Conservation (phyloP, 1,140 invertebrate genomes). For the Cotesia vestalis region DNA sequence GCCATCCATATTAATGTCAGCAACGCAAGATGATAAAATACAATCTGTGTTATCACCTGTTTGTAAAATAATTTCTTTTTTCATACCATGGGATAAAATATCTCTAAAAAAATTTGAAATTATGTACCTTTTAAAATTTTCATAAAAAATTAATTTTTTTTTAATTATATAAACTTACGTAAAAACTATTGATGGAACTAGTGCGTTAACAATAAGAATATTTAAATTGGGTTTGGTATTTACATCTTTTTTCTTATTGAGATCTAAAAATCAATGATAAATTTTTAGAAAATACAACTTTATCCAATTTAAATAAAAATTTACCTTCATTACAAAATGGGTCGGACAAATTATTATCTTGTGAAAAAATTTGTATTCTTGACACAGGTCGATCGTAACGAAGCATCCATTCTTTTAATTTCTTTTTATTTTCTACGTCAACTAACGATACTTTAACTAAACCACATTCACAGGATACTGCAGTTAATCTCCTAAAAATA, state of each 20-base stretch:
- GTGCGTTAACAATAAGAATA: slow-evolving; percentile 70
- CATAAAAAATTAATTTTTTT: too few relatives aligned
- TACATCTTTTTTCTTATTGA: slow-evolving; percentile 2
- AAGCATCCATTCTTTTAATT: slow-evolving; percentile 65
- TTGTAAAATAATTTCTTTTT: slow-evolving; percentile 64
- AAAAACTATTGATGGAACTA: slow-evolving; percentile 71
- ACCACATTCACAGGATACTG: slow-evolving; percentile 74
- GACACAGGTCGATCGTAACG: slow-evolving; percentile 71
- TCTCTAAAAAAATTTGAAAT: slow-evolving; percentile 61
- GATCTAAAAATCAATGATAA: not conserved
- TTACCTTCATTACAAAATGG: slow-evolving; percentile 39
- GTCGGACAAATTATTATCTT: slow-evolving; percentile 48
- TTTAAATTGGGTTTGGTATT: slow-evolving; percentile 59
- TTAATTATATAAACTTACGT: slow-evolving; percentile 58
- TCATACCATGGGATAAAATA: slow-evolving; percentile 69
- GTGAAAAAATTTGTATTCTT: slow-evolving; percentile 67
- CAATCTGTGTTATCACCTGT: slow-evolving; percentile 70
- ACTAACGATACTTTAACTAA: slow-evolving; percentile 68
- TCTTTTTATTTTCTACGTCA: slow-evolving; percentile 63
- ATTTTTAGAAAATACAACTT: slow-evolving; percentile 16
- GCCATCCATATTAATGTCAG: slow-evolving; percentile 80
- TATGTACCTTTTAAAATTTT: too few relatives aligned
- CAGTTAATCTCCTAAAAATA: slow-evolving; percentile 67
- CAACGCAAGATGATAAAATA: slow-evolving; percentile 70
- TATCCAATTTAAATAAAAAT: slow-evolving; percentile 18